Evolutionary conservation across 2,888 invertebrate species (phyloP), one percentile per base, ranked within the genome.

Genomic region (Drosophila limbata): DNA sequence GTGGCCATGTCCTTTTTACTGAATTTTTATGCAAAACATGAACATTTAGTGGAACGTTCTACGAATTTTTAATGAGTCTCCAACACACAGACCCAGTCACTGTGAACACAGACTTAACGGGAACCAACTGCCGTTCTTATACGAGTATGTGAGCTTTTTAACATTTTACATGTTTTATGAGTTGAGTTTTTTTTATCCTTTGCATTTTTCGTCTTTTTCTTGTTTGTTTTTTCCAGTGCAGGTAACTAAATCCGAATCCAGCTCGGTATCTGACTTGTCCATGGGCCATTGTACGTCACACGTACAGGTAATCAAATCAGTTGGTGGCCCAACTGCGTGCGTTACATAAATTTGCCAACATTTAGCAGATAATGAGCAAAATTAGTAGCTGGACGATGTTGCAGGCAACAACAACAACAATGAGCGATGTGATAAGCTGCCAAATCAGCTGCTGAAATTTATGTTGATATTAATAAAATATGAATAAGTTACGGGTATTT

Each of bases 21-120:
- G 78, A 80, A 81, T 82, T 90, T 88, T 90, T 90, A 91, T 91
- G 89, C 91, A 81, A 90, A 89, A 85, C 91, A 91, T 91, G 90
- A 89, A 87, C 91, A 88, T 88, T 90, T 90, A 90, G 89, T 90
- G 73, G 77, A 90, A 91, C 90, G 90, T 73, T 91, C 81, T 77
- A 74, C 71, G 90, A 91, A 91, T 91, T 90, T 91, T 89, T 90
- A 88, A 91, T 91, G 90, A 90, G 87, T 61, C 60, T 40, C 44
- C 69, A 39, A 25, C 25, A 25, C 25, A 50, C 33, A 51, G 25
- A 25, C 25, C 5, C 25, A 25, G 25, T 25, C 6, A 25, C 33
- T 17, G 25, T 21, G 35, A 25, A 25, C 56, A 35, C 56, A 35
- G 37, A 48, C 53, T 47, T 17, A 56, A 28, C 39, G 51, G 40